These are phyloP conservation scores for Puffinus mauretanicus DNA, from an alignment of 2,113 vertebrate genomes.

Conservation along the genomic window DNA sequence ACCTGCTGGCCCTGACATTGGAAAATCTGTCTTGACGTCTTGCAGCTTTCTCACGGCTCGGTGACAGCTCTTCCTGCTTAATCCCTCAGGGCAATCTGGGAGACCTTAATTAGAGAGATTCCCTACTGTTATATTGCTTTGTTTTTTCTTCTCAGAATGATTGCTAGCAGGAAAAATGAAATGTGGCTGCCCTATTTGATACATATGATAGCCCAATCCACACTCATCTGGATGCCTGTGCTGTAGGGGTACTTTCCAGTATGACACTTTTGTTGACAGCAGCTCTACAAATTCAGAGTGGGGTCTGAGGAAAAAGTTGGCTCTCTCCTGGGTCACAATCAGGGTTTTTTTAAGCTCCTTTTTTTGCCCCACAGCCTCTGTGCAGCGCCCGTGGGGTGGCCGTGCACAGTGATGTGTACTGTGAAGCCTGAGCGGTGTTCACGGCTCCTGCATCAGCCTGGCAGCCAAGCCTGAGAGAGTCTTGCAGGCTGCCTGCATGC, in stretches of 20 bases:
- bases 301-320: background rate
- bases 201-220: background rate
- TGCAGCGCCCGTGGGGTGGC: background rate
- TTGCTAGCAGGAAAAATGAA: background rate
- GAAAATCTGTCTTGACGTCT: background rate
- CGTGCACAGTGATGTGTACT: no score
- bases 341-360: background rate
- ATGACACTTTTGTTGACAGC: background rate
- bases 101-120: background rate
- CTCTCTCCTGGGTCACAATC: background rate
- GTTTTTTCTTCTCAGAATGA: background rate
- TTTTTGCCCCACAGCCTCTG: background rate
- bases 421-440: background rate
- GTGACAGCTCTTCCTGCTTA: background rate
- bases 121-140: background rate
- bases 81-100: background rate
- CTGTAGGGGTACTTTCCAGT: background rate
- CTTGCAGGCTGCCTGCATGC: background rate
- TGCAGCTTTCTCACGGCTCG: background rate
- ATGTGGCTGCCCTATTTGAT: background rate
- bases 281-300: background rate
- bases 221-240: background rate
- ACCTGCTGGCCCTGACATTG: background rate
- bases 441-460: background rate
- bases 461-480: background rate